A percentile compares a stretch with the other conserved stretches of the same genome.
Conservation (phyloP, 2,113 vertebrate genomes). For the Hoplias malabaricus region DNA sequence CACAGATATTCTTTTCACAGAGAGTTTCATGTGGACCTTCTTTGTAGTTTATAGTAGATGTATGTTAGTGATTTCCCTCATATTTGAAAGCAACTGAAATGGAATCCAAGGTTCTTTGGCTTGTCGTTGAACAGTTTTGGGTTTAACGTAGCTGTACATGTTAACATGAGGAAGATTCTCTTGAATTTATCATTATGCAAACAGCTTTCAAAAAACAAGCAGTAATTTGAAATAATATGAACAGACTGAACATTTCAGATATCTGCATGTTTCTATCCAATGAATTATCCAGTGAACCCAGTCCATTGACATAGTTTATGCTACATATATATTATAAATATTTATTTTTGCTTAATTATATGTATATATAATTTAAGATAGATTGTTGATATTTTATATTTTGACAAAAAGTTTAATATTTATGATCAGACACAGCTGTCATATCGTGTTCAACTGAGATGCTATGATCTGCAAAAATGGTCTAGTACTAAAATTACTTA, state of each 20-base stretch:
- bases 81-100: background rate
- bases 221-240: background rate
- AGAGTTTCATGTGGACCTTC: background rate
- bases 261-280: background rate
- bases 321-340: constrained; percentile 46
- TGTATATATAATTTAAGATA: constrained; percentile 48
- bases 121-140: background rate
- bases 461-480: background rate
- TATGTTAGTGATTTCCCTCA: background rate
- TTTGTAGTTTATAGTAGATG: background rate
- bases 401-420: constrained; percentile 43
- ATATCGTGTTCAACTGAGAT: constrained; percentile 25
- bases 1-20: constrained; percentile 12
- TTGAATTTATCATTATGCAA: constrained; percentile 27
- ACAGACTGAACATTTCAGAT: background rate
- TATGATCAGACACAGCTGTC: constrained; percentile 16
- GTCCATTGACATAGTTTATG: background rate
- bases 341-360: constrained; percentile 66
- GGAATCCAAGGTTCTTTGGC: background rate
- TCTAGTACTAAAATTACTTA: background rate
- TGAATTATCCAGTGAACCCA: background rate
- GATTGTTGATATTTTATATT: constrained; percentile 50
- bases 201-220: background rate
- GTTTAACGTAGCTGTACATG: background rate
- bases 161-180: constrained; percentile 4